Conservation (phyloP, 2,888 invertebrate genomes). For the Apamea crenata region DNA sequence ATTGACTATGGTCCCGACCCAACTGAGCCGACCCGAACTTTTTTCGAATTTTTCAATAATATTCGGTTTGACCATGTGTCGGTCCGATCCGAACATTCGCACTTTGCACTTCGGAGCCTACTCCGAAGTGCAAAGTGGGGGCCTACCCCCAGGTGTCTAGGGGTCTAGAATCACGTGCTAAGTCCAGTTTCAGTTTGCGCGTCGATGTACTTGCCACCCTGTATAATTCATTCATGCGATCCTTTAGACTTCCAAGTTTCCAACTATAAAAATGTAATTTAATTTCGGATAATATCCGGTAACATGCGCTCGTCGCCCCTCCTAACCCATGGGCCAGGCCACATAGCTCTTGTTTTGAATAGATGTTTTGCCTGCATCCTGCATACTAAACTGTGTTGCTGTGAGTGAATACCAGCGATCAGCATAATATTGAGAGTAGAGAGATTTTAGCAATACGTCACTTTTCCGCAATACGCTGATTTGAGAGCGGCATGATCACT, state of each 20-base stretch:
- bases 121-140: too few species aligned
- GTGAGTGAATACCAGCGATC: neutral
- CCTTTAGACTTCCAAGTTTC: conserved; percentile 7
- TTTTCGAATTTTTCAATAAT: too few species aligned
- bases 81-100: too few species aligned
- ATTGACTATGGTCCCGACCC: too few species aligned
- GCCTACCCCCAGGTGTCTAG: too few species aligned
- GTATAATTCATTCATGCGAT: neutral
- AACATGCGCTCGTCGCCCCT: neutral
- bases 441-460: conserved; percentile 8
- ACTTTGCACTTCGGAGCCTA: too few species aligned
- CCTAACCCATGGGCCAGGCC: neutral
- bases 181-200: too few species aligned
- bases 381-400: neutral
- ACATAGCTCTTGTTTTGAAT: conserved; percentile 1
- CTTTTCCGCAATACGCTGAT: neutral
- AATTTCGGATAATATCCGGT: conserved; percentile 19
- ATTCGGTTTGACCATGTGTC: too few species aligned
- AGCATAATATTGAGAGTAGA: neutral
- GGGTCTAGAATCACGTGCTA: too few species aligned
- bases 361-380: neutral
- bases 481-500: conserved; percentile 3
- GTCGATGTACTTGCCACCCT: too few species aligned
- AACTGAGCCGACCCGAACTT: too few species aligned
- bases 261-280: conserved; percentile 3